Evolutionary conservation across 2,797 vertebrate species (phyloP).

Genomic region (Scomberomorus guttatus): DNA sequence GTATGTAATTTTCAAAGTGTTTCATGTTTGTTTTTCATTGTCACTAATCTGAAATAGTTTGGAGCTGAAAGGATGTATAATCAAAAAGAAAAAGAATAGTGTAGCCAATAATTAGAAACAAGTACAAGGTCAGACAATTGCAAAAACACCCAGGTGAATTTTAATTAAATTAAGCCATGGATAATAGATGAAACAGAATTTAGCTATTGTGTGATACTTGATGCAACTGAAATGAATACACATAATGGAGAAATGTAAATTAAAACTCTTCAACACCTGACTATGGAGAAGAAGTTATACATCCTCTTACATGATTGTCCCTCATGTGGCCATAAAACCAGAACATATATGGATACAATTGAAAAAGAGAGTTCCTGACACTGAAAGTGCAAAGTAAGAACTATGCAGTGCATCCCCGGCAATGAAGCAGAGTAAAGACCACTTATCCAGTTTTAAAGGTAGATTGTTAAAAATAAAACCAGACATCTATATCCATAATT

Average conservation of each 20-base stretch:
- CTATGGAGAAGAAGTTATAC: background rate
- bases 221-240: constrained; percentile 40
- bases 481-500: constrained; percentile 59
- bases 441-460: constrained; percentile 38
- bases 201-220: constrained; percentile 21
- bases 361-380: background rate
- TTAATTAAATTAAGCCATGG: constrained; percentile 62
- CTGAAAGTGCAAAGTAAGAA: constrained; percentile 13
- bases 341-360: background rate
- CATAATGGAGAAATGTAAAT: constrained; percentile 4
- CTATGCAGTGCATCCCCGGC: background rate
- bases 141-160: constrained; percentile 41
- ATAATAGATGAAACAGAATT: constrained; percentile 49
- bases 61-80: background rate
- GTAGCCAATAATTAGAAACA: constrained; percentile 17
- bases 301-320: background rate
- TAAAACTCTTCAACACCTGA: background rate
- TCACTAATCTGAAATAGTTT: background rate
- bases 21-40: background rate
- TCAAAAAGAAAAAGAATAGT: constrained; percentile 9
- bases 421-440: constrained; percentile 32
- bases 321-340: constrained; percentile 9
- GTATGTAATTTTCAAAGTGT: background rate
- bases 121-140: constrained; percentile 1
- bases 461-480: constrained; percentile 42